Evolutionary conservation across 2,113 vertebrate genomes (phyloP), one percentile per base, ranked within the genome.

Genomic region (Eretmochelys imbricata): DNA sequence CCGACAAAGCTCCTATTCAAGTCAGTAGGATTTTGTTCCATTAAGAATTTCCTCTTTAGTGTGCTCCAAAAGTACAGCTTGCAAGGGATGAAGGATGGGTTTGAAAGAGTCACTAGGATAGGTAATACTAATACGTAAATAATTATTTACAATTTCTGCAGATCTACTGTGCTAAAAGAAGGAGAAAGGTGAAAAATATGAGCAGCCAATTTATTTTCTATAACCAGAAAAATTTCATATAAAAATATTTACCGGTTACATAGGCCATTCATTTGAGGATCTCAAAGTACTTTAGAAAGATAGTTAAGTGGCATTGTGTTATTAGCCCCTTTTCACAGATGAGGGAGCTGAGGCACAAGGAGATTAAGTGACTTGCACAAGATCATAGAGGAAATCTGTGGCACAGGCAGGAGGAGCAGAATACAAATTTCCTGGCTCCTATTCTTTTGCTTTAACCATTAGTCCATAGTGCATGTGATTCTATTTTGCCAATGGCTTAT

Each of bases 401-500:
- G 16, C 38, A 84, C 8, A 93, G 25, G 83, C 55, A 91, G 89
- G 55, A 89, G 86, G 72, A 90, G 79, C 3, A 87, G 29, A 91
- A 82, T 11, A 11, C 79, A 35, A 51, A 17, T 80, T 86, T 84
- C 46, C 51, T 82, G 29, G 89, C 24, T 38, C 13, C 11, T n/a
- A 46, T 59, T 89, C 85, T 94, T 87, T 91, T 65, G 53, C 50
- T 91, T 49, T 51, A 94, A 93, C 72, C 46, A 87, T 62, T 1
- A 46, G 46, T 27, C 24, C 75, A 27, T 48, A 25, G 2, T 51
- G 53, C 42, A 65, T 85, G 50, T 88, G 86, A 82, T 85, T 82
- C 82, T 91, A 93, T 96, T 97, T 96, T 82, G 96, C 95, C 97
- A 97, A 89, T 38, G 97, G 90, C 94, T 97, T 94, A 97, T 97